Evolutionary conservation across 2,797 vertebrate genomes (phyloP).

Genomic region (Sebastiscus albofasciatus): DNA sequence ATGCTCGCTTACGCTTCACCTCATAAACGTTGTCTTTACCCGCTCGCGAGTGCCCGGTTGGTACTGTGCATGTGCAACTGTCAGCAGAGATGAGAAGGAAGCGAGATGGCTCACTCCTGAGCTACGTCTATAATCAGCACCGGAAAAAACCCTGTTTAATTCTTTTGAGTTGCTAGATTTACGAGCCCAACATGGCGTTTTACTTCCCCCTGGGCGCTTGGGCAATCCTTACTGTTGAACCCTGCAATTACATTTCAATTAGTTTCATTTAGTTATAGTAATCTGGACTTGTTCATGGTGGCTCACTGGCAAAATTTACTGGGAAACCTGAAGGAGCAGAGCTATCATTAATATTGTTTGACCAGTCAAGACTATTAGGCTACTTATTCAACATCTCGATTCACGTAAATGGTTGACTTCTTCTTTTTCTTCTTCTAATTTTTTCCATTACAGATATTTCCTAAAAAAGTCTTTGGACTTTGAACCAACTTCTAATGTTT

Average conservation of each 20-base stretch:
- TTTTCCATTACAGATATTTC: conserved; percentile 5
- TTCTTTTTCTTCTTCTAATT: background rate
- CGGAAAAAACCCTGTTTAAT: no score
- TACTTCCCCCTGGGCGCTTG: no score
- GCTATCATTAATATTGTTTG: background rate
- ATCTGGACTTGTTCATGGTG: background rate
- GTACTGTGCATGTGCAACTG: no score
- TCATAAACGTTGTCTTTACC: no score
- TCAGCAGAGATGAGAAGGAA: no score
- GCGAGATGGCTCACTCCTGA: no score
- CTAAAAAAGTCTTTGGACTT: background rate
- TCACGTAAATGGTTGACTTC: background rate
- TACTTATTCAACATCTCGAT: background rate
- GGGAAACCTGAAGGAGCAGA: background rate
- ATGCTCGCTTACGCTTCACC: no score
- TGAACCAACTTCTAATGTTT: background rate
- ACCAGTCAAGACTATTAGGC: background rate
- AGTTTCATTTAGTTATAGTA: background rate
- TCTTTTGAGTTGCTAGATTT: no score
- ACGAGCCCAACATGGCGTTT: no score
- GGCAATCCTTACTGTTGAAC: no score
- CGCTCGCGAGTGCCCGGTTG: no score
- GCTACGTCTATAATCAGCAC: no score
- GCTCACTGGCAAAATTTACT: background rate
- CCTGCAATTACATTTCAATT: background rate